A percentile compares a stretch with the other conserved stretches of the same genome.
Conservation (phyloP, 1,140 invertebrate species). For the Drepana arcuata region DNA sequence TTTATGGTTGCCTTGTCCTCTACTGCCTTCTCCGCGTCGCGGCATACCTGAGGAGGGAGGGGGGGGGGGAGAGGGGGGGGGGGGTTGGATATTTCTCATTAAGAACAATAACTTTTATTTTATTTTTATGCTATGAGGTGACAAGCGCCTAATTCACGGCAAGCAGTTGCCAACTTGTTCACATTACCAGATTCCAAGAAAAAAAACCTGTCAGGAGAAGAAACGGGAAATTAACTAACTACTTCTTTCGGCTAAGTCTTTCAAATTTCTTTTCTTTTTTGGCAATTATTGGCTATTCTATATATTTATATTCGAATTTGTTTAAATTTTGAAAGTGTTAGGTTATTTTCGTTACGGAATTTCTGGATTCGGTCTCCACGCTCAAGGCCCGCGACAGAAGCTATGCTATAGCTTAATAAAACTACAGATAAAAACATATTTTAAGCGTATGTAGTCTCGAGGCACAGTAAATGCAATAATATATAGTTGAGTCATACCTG, state of each 20-base stretch:
- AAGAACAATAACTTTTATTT: neutral
- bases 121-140: neutral
- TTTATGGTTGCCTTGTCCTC: too few relatives aligned
- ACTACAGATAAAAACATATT: neutral
- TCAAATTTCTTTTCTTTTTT: too few relatives aligned
- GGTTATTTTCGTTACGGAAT: too few relatives aligned
- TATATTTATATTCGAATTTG: too few relatives aligned
- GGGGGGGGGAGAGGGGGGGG: too few relatives aligned
- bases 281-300: too few relatives aligned
- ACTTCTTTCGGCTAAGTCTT: too few relatives aligned
- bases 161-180: neutral
- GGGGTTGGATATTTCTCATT: neutral
- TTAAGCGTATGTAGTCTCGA: neutral
- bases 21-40: constrained; percentile 60
- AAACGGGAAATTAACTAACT: neutral
- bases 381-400: too few relatives aligned
- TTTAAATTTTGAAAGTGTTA: neutral
- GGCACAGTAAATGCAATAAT: neutral
- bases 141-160: neutral
- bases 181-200: neutral
- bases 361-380: too few relatives aligned
- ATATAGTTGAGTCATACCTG: constrained; percentile 23
- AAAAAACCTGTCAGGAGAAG: neutral
- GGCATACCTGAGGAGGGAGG: constrained; percentile 61
- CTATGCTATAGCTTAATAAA: neutral